Base-by-base conservation (phyloP, 2,888 invertebrate genomes). In the Chymomyza caudatula region DNA sequence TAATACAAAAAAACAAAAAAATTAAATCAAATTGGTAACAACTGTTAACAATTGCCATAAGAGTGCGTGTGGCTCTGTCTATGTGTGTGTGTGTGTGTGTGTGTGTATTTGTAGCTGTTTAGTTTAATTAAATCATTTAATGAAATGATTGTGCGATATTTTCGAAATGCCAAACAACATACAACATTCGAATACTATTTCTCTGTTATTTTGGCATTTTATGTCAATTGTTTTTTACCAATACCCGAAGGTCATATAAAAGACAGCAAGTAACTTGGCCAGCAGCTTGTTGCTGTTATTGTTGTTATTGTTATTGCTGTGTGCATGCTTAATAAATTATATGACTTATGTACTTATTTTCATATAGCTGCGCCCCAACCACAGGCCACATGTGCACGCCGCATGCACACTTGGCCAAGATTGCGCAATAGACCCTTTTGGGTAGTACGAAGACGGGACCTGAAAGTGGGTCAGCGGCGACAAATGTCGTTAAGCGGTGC, bases 71-170 rank as follows among this genome's bases (percentile, higher is more conserved):
- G 20, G n/a, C n/a, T n/a, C n/a, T n/a, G n/a, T n/a, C n/a, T n/a
- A n/a, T n/a, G n/a, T 54, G 4, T 54, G 15, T 8, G 2, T 23
- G 2, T 22, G 5, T 15, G 2, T 11, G 4, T 22, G 5, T 17
- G 11, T 6, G 42, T 15, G 43, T 22, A 15, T 15, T 37, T 37
- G 19, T 56, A 11, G 6, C 71, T 78, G 74, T 85, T 85, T 76
- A 84, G 78, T 77, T 86, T 83, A 86, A 83, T 83, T 86, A 86
- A 83, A 86, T 86, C 81, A 83, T 83, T 83, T 84, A 86, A 65
- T 74, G 85, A 81, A 84, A 83, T 83, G 82, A 83, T 84, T 83
- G 78, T 77, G 82, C 82, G 85, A 73, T 83, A 84, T 86, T 86
- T 84, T 79, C 42, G 69, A 69, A 73, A 75, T 71, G 64, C 61